Evolutionary conservation across 2,113 vertebrate species (phyloP).

Genomic region (Vulpes ferrilata): DNA sequence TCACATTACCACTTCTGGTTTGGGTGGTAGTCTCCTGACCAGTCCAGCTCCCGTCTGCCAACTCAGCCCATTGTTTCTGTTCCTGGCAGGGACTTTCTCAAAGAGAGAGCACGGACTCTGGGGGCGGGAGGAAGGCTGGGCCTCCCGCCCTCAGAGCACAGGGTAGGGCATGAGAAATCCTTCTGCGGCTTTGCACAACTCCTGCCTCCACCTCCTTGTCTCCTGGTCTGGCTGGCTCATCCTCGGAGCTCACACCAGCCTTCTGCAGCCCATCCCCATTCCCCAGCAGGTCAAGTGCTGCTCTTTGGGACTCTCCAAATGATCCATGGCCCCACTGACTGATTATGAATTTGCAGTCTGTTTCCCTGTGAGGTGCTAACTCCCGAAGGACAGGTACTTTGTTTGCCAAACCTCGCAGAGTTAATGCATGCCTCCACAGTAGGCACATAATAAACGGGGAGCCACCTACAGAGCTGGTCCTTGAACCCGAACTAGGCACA

Average conservation of each 20-base stretch:
- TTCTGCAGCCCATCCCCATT: fast-evolving
- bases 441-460: not conserved
- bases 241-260: not conserved
- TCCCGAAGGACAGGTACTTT: not conserved
- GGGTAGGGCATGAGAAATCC: not conserved
- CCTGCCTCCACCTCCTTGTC: not conserved
- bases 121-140: not conserved
- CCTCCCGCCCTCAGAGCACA: not conserved
- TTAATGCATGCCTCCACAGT: not conserved
- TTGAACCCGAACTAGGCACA: not conserved
- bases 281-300: not conserved
- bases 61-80: not conserved
- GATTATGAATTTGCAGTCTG: not conserved
- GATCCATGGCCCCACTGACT: fast-evolving
- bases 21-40: not conserved
- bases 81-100: not conserved
- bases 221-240: not conserved
- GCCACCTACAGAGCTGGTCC: not conserved
- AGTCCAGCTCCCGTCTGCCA: not conserved
- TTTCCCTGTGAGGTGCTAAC: not conserved
- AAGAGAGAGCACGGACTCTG: not conserved
- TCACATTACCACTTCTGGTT: not conserved
- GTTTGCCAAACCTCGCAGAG: not conserved
- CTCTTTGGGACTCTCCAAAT: not conserved
- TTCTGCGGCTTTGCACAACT: not conserved